phyloP scores from a whole-genome alignment of 2,113 vertebrate genomes.

The Cebus imitator region DNA sequence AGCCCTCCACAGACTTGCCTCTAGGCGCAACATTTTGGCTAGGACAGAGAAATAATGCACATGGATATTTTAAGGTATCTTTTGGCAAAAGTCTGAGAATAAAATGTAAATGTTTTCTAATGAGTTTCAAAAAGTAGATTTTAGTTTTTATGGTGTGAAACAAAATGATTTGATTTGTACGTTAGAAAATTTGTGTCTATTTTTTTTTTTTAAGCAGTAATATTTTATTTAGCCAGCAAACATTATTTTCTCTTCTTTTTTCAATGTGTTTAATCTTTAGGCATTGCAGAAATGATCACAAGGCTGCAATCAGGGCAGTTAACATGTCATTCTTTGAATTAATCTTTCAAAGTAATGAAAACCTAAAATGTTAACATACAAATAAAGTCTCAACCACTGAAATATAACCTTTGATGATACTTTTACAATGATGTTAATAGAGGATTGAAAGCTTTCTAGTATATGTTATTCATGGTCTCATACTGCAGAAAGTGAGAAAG shows the following conservation, averaged over 20 bases:
- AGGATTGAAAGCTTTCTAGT: not conserved
- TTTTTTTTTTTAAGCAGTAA: not conserved
- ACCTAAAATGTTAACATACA: slow-evolving; percentile 19
- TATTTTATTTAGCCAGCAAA: not conserved
- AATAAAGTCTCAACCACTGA: not conserved
- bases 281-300: not conserved
- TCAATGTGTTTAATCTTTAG: not conserved
- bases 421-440: not conserved
- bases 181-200: not conserved
- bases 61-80: slow-evolving; percentile 96
- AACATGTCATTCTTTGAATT: slow-evolving; percentile 33
- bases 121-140: not conserved
- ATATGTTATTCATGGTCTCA: not conserved
- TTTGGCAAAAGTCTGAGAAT: not conserved
- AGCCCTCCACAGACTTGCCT: slow-evolving; percentile 93
- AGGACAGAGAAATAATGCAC: slow-evolving; percentile 95
- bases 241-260: not conserved
- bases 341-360: slow-evolving; percentile 28
- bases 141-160: not conserved
- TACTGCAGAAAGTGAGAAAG: not conserved
- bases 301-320: not conserved
- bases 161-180: not conserved
- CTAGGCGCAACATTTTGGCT: slow-evolving; percentile 94
- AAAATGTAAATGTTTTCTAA: slow-evolving; percentile 18
- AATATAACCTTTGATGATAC: not conserved